Evolutionary conservation across 2,113 vertebrate genomes (phyloP).

Genomic region (Pygoscelis adeliae): DNA sequence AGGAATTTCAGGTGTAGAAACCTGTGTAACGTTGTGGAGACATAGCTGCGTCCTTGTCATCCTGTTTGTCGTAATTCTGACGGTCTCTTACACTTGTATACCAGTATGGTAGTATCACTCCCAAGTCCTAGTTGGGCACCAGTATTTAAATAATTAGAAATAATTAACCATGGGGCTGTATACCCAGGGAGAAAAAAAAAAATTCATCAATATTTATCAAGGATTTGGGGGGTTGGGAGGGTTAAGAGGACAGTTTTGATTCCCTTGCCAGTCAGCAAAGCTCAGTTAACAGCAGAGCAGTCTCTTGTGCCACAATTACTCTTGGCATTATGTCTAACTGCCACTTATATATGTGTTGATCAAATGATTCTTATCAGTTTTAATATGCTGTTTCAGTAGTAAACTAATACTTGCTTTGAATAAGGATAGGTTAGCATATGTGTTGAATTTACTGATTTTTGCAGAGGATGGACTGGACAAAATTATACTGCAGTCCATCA

Average conservation of each 20-base stretch:
- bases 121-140: neutral
- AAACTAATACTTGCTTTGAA: neutral
- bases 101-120: neutral
- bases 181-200: neutral
- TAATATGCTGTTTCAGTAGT: neutral
- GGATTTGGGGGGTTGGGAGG: neutral
- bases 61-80: neutral
- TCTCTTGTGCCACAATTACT: neutral
- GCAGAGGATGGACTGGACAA: neutral
- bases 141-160: neutral
- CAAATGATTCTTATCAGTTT: neutral
- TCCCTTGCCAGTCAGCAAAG: neutral
- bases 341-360: neutral
- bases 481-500: neutral
- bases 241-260: neutral
- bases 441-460: neutral
- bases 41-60: neutral
- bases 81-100: neutral
- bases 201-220: neutral
- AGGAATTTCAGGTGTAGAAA: neutral
- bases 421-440: neutral
- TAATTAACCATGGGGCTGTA: neutral
- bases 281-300: neutral
- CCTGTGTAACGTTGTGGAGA: neutral
- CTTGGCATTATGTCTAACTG: neutral